Evolutionary conservation across 1,140 invertebrate species (phyloP).

Genomic region (Drosophila melanogaster): Release_6_plus_ISO1_MT NC_004354.4:12295501-12296000

Average conservation of each 20-base stretch:
- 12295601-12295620: constrained; percentile 98
- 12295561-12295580: constrained; percentile 96
- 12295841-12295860: constrained; percentile 25
- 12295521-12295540: constrained; percentile 95
- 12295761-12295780: constrained; percentile 46
- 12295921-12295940: constrained; percentile 35
- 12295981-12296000: background rate
- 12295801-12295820: constrained; percentile 9
- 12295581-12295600: constrained; percentile 98
- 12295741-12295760: constrained; percentile 46
- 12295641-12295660: constrained; percentile 99
- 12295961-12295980: background rate
- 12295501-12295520: constrained; percentile 94
- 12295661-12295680: constrained; percentile 97
- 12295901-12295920: constrained; percentile 27
- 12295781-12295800: constrained; percentile 28
- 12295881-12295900: constrained; percentile 19
- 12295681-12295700: constrained; percentile 92
- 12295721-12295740: constrained; percentile 24
- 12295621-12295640: constrained; percentile 99
- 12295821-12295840: background rate
- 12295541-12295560: constrained; percentile 97
- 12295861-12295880: constrained; percentile 36
- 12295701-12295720: constrained; percentile 14
- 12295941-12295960: constrained; percentile 6